phyloP scores from a whole-genome alignment of 2,888 invertebrate genomes.

The Therioaphis trifolii region DNA sequence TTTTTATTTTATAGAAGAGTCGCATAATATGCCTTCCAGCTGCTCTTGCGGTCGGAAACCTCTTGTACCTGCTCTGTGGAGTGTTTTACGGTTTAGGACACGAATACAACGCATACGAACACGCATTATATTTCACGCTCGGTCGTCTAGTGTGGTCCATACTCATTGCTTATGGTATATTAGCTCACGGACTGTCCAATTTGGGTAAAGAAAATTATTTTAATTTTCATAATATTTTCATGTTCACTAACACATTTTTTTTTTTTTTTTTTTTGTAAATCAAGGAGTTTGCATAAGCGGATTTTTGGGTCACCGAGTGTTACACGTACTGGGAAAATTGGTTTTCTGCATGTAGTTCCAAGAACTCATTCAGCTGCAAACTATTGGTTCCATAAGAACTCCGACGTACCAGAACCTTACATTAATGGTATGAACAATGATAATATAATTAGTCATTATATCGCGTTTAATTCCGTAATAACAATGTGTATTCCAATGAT shows the following conservation, averaged over 20 bases:
- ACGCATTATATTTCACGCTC: conserved; percentile 64
- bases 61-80: conserved; percentile 37
- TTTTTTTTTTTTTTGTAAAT: too few species aligned
- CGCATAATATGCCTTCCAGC: conserved; percentile 26
- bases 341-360: conserved; percentile 55
- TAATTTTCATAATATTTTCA: too few species aligned
- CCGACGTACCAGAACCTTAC: conserved; percentile 51
- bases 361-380: conserved; percentile 56
- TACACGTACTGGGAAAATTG: conserved; percentile 48
- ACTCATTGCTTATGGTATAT: conserved; percentile 64
- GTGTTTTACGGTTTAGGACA: conserved; percentile 61
- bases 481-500: too few species aligned
- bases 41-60: conserved; percentile 18
- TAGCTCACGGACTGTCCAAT: conserved; percentile 64
- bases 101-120: conserved; percentile 64
- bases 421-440: conserved; percentile 23
- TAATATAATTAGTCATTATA: not conserved
- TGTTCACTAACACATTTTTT: not conserved
- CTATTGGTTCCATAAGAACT: conserved; percentile 41
- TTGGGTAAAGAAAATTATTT: too few species aligned
- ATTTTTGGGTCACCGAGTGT: conserved; percentile 54
- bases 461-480: not conserved
- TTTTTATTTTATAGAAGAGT: conserved; percentile 43
- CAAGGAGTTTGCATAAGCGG: conserved; percentile 40
- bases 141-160: conserved; percentile 65